phyloP scores from a whole-genome alignment of 2,113 vertebrate genomes.

The Zosterops borbonicus region DNA sequence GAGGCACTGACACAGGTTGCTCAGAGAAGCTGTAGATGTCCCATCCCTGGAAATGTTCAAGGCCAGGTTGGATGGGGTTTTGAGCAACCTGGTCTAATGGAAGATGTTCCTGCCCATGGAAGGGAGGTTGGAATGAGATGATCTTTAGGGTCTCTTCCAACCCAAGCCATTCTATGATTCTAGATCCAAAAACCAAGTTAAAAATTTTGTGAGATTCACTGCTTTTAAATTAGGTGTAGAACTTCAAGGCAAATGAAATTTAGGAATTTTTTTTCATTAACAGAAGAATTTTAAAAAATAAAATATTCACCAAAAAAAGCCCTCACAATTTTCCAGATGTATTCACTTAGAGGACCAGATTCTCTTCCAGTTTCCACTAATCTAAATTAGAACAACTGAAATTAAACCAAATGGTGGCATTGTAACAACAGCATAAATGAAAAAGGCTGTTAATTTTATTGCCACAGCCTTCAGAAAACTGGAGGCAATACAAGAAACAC shows the following conservation, averaged over 20 bases:
- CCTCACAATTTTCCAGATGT: background rate
- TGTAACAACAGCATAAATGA: background rate
- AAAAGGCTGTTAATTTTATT: background rate
- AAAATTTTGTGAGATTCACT: background rate
- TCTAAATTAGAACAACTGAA: background rate
- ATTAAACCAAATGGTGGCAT: background rate
- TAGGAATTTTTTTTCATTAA: background rate
- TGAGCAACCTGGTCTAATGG: background rate
- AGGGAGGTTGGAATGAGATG: background rate
- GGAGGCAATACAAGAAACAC: background rate
- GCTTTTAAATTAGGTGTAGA: background rate
- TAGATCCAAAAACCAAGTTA: background rate
- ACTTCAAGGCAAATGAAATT: background rate
- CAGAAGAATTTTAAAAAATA: background rate
- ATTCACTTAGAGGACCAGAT: background rate
- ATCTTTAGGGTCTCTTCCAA: background rate
- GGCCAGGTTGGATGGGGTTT: background rate
- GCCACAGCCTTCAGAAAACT: constrained; percentile 8
- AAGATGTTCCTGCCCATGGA: background rate
- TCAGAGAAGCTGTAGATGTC: background rate
- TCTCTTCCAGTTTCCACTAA: background rate
- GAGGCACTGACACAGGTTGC: background rate
- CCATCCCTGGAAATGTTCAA: background rate
- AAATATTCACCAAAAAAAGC: background rate
- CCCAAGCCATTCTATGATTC: background rate